Conservation (phyloP, 2,888 invertebrate species). For the Serrognathus titanus region DNA sequence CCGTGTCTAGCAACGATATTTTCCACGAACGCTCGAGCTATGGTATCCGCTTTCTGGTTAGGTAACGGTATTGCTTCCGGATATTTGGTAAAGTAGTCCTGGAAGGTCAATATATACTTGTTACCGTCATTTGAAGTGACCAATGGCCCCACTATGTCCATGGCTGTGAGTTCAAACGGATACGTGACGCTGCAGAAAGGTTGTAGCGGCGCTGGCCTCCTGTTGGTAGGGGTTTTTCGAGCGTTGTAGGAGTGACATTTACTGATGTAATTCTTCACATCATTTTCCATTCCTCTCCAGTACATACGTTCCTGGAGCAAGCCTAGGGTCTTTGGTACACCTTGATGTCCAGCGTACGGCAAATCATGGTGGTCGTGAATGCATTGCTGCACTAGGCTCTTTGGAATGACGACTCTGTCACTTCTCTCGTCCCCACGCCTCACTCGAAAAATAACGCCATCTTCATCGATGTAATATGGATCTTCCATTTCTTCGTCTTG, state of each 20-base stretch:
- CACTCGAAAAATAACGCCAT: slow-evolving; percentile 15
- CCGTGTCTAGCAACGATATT: slow-evolving; percentile 33
- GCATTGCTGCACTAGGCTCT: slow-evolving; percentile 7
- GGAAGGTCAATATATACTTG: slow-evolving; percentile 32
- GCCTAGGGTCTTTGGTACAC: slow-evolving; percentile 31
- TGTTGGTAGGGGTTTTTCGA: slow-evolving; percentile 27
- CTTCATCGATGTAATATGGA: slow-evolving; percentile 12
- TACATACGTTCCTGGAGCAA: slow-evolving; percentile 25
- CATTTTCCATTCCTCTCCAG: slow-evolving; percentile 28
- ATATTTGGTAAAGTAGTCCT: slow-evolving; percentile 26
- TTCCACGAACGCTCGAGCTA: too few relatives aligned
- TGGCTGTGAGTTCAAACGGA: slow-evolving; percentile 26
- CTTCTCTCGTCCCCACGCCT: not conserved
- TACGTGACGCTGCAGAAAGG: slow-evolving; percentile 17
- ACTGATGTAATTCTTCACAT: slow-evolving; percentile 25
- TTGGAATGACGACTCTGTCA: slow-evolving; percentile 18
- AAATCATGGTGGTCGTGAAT: slow-evolving; percentile 26
- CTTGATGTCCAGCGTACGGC: slow-evolving; percentile 30
- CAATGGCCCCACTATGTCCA: slow-evolving; percentile 35
- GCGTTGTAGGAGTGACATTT: slow-evolving; percentile 30
- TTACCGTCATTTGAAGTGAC: slow-evolving; percentile 24
- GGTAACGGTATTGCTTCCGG: slow-evolving; percentile 32
- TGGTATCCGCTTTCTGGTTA: slow-evolving; percentile 28
- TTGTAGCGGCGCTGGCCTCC: slow-evolving; percentile 24
- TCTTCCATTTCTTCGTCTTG: too few relatives aligned